Evolutionary conservation across 2,888 invertebrate species (phyloP), one percentile per base, ranked within the genome.

Genomic region (Mechanitis mazaeus): DNA sequence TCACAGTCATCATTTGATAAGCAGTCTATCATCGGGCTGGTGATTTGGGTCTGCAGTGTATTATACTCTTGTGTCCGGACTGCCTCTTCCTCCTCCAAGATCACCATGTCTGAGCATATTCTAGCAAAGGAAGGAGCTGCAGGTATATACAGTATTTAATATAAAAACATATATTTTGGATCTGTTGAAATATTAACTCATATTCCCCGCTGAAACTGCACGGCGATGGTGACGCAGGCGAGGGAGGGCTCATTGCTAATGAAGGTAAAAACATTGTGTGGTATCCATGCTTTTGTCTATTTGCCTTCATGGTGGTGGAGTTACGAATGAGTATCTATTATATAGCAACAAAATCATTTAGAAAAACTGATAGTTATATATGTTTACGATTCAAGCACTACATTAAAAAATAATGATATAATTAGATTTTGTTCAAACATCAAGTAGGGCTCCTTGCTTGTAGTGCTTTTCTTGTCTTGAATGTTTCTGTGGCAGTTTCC

Each of bases 41-140:
- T 95, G 56, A 95, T 99, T 75, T 99, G 98, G 97, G 94, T 97
- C 84, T 92, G 95, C 75, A 98, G 98, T 83, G 96, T 99, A 59
- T 91, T 99, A 60, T 99, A 99, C 88, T 98, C 99, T 12, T 96
- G 97, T 71, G 92, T 99, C 65, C 94, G 98, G 54, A 97, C 98
- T n/a, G 97, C 98, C 31, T 96, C 97, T 38, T 95, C 95, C 75
- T 96, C 97, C 0, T 97, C 97, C 35, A 97, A 96, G 86, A 94
- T 99, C 68, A 96, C 96, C 42, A 95, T 96, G 93, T 93, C 95
- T 0, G 95, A 96, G 54, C 94, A 94, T 72, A 93, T 95, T 72
- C 91, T 95, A 56, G 92, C 93, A 59, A 93, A 94, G 79, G 94
- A 95, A 69, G 94, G 92, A 70, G 91, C 91, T 63, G 92, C 92